phyloP scores from a whole-genome alignment of 1,140 invertebrate genomes.

The Drosophila asahinai region DNA sequence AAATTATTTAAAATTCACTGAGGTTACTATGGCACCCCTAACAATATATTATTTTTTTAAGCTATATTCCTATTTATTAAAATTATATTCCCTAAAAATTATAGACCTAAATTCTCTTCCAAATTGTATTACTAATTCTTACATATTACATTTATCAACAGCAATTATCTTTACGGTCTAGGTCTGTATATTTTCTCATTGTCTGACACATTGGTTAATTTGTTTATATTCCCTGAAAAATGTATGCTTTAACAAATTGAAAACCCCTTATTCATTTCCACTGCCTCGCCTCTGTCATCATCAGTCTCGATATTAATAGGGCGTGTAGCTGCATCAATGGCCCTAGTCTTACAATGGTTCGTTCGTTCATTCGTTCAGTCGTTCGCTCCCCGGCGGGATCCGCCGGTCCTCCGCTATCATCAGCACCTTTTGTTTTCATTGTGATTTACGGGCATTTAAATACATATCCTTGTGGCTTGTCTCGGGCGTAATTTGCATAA shows the following conservation, averaged over 20 bases:
- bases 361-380: background rate
- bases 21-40: background rate
- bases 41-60: no score
- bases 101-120: no score
- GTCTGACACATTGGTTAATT: slow-evolving; percentile 8
- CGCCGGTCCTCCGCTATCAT: slow-evolving; percentile 8
- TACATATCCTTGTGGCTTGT: slow-evolving; percentile 73
- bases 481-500: slow-evolving; percentile 74
- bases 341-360: slow-evolving; percentile 49
- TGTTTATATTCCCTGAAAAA: background rate
- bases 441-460: slow-evolving; percentile 80
- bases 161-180: background rate
- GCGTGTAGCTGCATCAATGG: slow-evolving; percentile 65
- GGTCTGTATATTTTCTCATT: background rate
- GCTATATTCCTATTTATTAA: no score
- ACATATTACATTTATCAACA: background rate
- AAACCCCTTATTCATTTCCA: background rate
- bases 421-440: slow-evolving; percentile 76
- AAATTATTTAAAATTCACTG: background rate
- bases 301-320: slow-evolving; percentile 50
- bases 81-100: background rate
- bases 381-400: background rate
- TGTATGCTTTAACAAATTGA: background rate
- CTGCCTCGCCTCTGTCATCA: slow-evolving; percentile 1
- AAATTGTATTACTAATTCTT: background rate